A percentile compares a stretch with the other conserved stretches of the same genome.
Conservation (phyloP, 2,888 invertebrate genomes). For the Ecdyonurus torrentis region DNA sequence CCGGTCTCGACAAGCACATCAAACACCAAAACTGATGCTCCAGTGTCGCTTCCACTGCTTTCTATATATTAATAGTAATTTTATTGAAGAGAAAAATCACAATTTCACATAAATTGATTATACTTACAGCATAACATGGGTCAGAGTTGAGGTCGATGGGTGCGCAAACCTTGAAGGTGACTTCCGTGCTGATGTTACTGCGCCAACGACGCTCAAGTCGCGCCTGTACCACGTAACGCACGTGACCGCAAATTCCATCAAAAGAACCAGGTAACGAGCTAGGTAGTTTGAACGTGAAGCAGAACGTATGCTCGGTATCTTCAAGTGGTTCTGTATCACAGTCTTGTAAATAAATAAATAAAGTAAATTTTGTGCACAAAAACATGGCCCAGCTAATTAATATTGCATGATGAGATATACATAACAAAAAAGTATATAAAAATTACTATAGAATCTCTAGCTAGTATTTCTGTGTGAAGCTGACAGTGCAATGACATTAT, state of each 20-base stretch:
- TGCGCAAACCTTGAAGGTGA: background rate
- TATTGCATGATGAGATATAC: too few relatives aligned
- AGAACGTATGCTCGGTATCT: background rate
- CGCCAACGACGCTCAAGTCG: background rate
- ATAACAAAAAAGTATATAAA: too few relatives aligned
- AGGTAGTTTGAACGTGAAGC: background rate
- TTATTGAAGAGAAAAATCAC: background rate
- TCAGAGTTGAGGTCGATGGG: background rate
- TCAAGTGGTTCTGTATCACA: too few relatives aligned
- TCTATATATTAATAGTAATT: background rate
- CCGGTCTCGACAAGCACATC: background rate
- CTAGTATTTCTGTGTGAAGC: too few relatives aligned
- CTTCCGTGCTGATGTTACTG: background rate
- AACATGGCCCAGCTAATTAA: too few relatives aligned
- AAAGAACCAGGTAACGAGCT: background rate
- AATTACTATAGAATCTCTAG: too few relatives aligned
- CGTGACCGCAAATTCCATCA: background rate
- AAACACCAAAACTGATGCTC: background rate
- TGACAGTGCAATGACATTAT: too few relatives aligned
- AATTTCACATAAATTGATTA: too few relatives aligned
- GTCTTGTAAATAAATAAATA: too few relatives aligned
- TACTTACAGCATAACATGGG: background rate
- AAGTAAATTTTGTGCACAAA: too few relatives aligned
- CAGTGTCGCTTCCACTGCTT: background rate
- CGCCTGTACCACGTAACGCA: background rate